phyloP scores from a whole-genome alignment of 1,140 invertebrate species.

The Drosophila setifemur region DNA sequence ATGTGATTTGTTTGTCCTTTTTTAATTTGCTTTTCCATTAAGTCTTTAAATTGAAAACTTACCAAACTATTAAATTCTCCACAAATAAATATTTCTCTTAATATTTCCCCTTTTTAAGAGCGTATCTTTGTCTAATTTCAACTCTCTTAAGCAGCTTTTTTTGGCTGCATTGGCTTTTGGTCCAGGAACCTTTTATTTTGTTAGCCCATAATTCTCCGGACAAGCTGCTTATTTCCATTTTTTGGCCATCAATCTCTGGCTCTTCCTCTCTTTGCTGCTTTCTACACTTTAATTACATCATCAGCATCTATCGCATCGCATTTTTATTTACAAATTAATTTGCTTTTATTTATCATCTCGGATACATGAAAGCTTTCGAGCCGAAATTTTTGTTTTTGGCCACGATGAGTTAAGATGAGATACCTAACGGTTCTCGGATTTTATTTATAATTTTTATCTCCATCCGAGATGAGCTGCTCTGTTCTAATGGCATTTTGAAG shows the following conservation, averaged over 20 bases:
- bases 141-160: conserved; percentile 31
- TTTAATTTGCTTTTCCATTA: too few species aligned
- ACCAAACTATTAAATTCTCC: not conserved
- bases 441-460: conserved; percentile 27
- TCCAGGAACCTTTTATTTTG: conserved; percentile 28
- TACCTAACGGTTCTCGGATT: conserved; percentile 24
- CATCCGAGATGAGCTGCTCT: conserved; percentile 34
- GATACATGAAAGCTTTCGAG: conserved; percentile 49
- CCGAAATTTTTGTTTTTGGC: conserved; percentile 15
- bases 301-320: conserved; percentile 36
- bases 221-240: conserved; percentile 49
- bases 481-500: conserved; percentile 64
- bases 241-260: conserved; percentile 48
- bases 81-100: not conserved
- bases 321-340: conserved; percentile 54
- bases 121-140: too few species aligned
- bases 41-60: too few species aligned
- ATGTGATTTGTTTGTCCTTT: not conserved
- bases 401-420: conserved; percentile 1
- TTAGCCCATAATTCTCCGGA: conserved; percentile 29
- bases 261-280: conserved; percentile 31
- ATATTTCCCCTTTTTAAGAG: not conserved
- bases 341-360: conserved; percentile 38
- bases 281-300: conserved; percentile 75
- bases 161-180: not conserved